Percentiles rank a stretch among this genome's conserved stretches.
Conservation (phyloP, 2,797 vertebrate genomes). For the Catamblyrhynchus diadema region DNA sequence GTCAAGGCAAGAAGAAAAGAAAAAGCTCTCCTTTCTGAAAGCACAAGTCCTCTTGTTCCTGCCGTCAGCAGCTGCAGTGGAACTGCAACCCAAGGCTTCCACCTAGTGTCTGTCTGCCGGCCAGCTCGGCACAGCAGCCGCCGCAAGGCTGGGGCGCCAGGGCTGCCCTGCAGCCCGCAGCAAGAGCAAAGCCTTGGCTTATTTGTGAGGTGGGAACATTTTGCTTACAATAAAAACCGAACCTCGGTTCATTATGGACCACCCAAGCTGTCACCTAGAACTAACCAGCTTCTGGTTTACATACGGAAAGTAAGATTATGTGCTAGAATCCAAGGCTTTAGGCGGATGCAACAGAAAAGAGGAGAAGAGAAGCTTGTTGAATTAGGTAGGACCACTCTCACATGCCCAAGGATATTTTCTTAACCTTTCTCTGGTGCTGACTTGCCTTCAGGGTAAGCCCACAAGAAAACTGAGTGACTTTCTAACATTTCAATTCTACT, state of each 20-base stretch:
- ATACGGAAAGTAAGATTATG: neutral
- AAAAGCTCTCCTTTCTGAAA: conserved; percentile 14
- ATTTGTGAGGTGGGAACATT: neutral
- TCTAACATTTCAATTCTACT: neutral
- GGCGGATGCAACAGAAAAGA: neutral
- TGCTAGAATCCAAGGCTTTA: neutral
- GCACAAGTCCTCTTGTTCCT: neutral
- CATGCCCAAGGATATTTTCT: neutral
- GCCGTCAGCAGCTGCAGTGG: neutral
- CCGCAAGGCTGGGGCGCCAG: neutral
- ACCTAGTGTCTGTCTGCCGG: conserved; percentile 47
- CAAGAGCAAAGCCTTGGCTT: neutral
- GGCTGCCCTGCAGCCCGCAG: neutral
- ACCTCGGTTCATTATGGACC: neutral
- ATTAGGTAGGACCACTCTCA: neutral
- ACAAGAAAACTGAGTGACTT: neutral
- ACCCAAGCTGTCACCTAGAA: neutral
- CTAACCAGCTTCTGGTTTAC: neutral
- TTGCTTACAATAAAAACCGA: neutral
- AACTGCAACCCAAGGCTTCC: conserved; percentile 65
- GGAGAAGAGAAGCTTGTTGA: conserved; percentile 13
- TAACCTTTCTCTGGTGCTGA: neutral
- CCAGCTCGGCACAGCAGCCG: neutral
- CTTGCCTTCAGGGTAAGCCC: neutral
- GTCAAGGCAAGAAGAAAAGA: neutral